Conservation (phyloP, 2,797 vertebrate genomes). For the Streptopelia turtur region DNA sequence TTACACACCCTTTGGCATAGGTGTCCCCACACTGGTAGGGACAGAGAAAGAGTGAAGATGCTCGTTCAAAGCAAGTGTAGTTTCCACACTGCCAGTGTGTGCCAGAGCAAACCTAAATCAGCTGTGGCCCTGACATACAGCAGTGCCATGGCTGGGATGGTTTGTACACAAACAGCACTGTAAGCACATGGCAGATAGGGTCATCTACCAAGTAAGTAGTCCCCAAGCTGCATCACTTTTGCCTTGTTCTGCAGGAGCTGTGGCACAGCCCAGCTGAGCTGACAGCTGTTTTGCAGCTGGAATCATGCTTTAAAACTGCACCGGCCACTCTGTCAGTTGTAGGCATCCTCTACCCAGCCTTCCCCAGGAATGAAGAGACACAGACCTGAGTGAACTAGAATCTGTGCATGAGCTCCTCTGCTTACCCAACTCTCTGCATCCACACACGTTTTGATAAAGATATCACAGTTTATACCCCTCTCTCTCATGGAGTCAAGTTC, state of each 20-base stretch:
- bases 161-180: fast-evolving
- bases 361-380: background rate
- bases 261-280: background rate
- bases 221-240: background rate
- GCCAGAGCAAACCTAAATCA: background rate
- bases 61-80: background rate
- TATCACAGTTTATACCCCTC: background rate
- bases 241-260: background rate
- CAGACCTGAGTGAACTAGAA: background rate
- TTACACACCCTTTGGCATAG: background rate
- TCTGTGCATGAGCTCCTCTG: background rate
- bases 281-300: background rate
- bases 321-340: background rate
- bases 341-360: background rate
- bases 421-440: background rate
- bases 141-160: background rate
- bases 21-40: fast-evolving
- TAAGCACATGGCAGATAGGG: background rate
- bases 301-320: background rate
- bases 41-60: background rate
- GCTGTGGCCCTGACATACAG: background rate
- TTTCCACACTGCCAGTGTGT: background rate
- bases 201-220: background rate
- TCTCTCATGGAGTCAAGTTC: background rate
- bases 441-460: background rate